These are phyloP conservation scores for Platysteira castanea DNA, from an alignment of 2,113 vertebrate genomes.

Conservation along the genomic window DNA sequence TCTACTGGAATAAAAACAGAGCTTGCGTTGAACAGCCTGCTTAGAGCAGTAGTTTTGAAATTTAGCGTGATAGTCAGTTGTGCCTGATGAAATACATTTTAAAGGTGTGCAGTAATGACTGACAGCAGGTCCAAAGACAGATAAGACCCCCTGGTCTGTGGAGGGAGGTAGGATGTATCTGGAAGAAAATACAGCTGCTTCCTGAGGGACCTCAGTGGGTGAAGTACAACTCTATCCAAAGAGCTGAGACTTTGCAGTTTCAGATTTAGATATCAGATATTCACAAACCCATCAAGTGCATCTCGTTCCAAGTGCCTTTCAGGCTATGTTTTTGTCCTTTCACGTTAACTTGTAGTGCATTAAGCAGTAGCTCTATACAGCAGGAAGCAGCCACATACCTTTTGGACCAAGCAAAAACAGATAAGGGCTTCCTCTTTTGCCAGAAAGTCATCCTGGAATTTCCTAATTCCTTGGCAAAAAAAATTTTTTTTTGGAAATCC, in stretches of 20 bases:
- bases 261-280: background rate
- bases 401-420: background rate
- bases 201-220: background rate
- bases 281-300: background rate
- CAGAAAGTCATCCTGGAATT: background rate
- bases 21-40: background rate
- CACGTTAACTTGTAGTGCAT: background rate
- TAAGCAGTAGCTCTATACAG: background rate
- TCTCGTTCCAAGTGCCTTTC: background rate
- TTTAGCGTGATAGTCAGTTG: background rate
- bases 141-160: background rate
- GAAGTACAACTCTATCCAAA: background rate
- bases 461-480: background rate
- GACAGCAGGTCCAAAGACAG: background rate
- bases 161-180: background rate
- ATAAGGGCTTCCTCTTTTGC: background rate
- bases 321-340: background rate
- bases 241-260: background rate
- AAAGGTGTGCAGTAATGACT: background rate
- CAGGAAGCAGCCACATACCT: background rate
- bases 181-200: background rate
- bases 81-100: background rate
- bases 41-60: background rate
- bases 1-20: constrained; percentile 29
- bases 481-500: background rate